Base-by-base conservation (phyloP, 2,797 vertebrate species). In the Typhlichthys eigenmanni region DNA sequence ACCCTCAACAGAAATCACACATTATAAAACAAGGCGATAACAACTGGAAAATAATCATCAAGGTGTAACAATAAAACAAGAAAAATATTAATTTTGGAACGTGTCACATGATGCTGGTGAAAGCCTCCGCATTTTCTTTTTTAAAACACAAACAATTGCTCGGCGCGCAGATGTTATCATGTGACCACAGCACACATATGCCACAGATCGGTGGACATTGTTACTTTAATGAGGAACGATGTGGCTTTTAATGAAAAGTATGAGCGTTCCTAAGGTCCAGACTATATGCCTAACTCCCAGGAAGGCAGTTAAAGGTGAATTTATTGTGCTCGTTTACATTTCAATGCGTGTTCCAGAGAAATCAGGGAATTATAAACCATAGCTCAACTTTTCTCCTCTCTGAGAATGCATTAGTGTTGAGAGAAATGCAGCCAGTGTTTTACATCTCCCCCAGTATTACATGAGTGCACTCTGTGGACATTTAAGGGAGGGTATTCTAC, bases 311-410 rank as follows among this genome's bases (percentile, higher is more conserved):
- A 91, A 89, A 88, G 76, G 52, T 80, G 62, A 84, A 91, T 92
- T 91, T 92, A 92, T 91, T 85, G 70, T 79, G 63, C 87, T 89
- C 78, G 82, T 90, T 90, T 89, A 81, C 71, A 90, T 91, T 91
- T 90, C 81, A 72, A 71, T 80, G 83, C 72, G 67, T 80, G 83
- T 90, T 89, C 79, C 86, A 87, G 82, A 71, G 78, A 86, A 88
- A 85, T 87, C 72, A 50, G 81, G 85, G 80, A 87, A 85, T 88
- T 86, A 82, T 85, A 80, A 89, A 85, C 77, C 71, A 64, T 34
- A 14, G 76, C n/a, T 60, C 75, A 71, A 78, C 76, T 84, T 85
- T 80, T 79, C 78, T 84, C 78, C 71, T 76, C 75, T 84, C 80
- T 75, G 38, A 72, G 78, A 80, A 78, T 87, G 68, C 80, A 87